A percentile compares a stretch with the other conserved stretches of the same genome.
phyloP scores from a whole-genome alignment of 1,140 invertebrate species.

The Euura lappo region DNA sequence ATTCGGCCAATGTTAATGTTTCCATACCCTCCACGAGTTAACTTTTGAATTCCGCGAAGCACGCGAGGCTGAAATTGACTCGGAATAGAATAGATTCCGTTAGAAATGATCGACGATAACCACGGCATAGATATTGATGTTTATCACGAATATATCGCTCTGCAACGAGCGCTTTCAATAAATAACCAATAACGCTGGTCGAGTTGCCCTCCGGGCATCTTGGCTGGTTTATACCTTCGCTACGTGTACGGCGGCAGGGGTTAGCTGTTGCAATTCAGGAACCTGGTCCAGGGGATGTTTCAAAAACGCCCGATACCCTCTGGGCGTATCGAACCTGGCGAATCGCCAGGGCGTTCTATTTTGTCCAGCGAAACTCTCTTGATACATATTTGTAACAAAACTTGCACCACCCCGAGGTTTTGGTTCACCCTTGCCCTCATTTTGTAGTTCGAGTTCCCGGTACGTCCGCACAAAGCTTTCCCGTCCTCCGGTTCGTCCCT shows the following conservation, averaged over 20 bases:
- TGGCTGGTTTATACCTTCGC: neutral
- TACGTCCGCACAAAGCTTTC: conserved; percentile 12
- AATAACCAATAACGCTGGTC: conserved; percentile 2
- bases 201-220: neutral
- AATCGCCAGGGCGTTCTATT: conserved; percentile 26
- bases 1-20: neutral
- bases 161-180: neutral
- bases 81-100: no score
- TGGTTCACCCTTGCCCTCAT: neutral
- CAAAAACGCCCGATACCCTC: conserved; percentile 11
- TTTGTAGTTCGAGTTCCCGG: neutral
- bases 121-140: neutral
- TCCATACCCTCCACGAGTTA: no score
- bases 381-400: conserved; percentile 41
- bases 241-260: neutral
- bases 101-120: no score
- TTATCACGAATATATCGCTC: neutral
- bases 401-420: conserved; percentile 22
- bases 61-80: no score
- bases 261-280: neutral
- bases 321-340: conserved; percentile 37
- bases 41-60: no score
- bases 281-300: neutral
- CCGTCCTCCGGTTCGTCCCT: neutral
- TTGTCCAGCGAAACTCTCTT: conserved; percentile 24